These are phyloP conservation scores for Tetranychus urticae DNA, from an alignment of 1,140 invertebrate species.

Conservation along the genomic window DNA sequence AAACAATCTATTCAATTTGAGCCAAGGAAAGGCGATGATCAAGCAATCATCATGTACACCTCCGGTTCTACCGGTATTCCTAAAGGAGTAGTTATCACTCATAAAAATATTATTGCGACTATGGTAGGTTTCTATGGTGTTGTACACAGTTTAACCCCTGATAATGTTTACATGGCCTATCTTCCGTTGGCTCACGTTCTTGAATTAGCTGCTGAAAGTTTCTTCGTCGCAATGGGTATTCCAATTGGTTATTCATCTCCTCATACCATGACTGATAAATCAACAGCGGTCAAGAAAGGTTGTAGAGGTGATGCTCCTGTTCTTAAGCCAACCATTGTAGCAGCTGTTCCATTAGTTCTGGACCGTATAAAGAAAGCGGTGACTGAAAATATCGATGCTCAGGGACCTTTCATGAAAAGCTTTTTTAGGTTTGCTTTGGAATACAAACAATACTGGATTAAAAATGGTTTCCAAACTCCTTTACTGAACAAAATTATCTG, in stretches of 20 bases:
- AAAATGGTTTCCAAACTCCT: constrained; percentile 15
- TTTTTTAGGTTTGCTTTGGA: constrained; percentile 74
- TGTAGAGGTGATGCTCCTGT: constrained; percentile 15
- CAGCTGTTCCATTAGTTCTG: constrained; percentile 15
- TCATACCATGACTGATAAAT: constrained; percentile 72
- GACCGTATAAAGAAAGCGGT: constrained; percentile 43
- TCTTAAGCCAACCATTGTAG: constrained; percentile 17
- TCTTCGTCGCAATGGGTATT: constrained; percentile 31
- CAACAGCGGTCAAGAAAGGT: constrained; percentile 16
- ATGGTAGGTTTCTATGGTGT: constrained; percentile 63
- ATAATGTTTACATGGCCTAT: constrained; percentile 74
- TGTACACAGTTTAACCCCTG: constrained; percentile 23
- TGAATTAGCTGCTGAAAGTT: constrained; percentile 34
- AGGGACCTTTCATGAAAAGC: constrained; percentile 41
- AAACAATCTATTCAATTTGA: constrained; percentile 1
- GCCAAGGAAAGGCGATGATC: constrained; percentile 37
- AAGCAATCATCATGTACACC: constrained; percentile 17
- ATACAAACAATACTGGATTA: constrained; percentile 50
- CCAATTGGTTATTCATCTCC: constrained; percentile 89
- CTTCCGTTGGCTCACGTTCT: constrained; percentile 92
- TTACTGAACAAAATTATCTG: constrained; percentile 29
- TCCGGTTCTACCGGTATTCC: constrained; percentile 17
- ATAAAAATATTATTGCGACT: constrained; percentile 67
- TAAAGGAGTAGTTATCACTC: constrained; percentile 37
- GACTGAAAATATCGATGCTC: constrained; percentile 59